These are phyloP conservation scores for Microtus oregoni DNA, from an alignment of 2,113 vertebrate genomes.

Conservation along the genomic window DNA sequence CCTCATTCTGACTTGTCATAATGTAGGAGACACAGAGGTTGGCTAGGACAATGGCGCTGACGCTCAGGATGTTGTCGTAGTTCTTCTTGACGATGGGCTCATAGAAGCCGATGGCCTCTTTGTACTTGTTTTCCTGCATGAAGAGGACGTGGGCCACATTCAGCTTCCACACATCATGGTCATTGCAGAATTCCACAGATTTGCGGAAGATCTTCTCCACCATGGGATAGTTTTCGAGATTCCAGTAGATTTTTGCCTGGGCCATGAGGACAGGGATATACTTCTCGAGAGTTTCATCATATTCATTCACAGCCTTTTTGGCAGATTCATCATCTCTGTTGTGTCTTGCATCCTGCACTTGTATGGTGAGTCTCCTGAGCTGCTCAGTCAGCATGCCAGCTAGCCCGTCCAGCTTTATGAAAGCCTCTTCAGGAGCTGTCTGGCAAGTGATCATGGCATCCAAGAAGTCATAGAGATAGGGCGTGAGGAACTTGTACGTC, in stretches of 20 bases:
- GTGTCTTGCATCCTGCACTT: no score
- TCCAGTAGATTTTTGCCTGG: slow-evolving; percentile 98
- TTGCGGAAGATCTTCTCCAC: slow-evolving; percentile 98
- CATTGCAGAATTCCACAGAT: slow-evolving; percentile 95
- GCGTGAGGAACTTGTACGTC: slow-evolving; percentile 95
- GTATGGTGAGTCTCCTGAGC: no score
- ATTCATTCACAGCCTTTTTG: slow-evolving; percentile 86
- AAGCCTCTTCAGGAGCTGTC: no score
- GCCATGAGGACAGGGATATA: slow-evolving; percentile 96
- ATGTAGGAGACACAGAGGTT: slow-evolving; percentile 98
- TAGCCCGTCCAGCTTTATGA: no score
- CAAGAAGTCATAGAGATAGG: slow-evolving; percentile 96
- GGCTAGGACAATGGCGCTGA: slow-evolving; percentile 96
- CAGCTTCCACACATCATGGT: slow-evolving; percentile 96
- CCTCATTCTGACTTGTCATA: slow-evolving; percentile 97
- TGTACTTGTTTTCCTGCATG: slow-evolving; percentile 98
- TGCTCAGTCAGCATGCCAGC: no score
- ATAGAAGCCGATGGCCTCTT: slow-evolving; percentile 96
- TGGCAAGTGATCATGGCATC: no score
- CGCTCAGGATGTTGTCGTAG: slow-evolving; percentile 93
- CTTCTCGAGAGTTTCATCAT: slow-evolving; percentile 93
- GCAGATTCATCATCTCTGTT: no score
- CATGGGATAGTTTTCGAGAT: slow-evolving; percentile 95
- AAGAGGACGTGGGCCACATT: slow-evolving; percentile 98
- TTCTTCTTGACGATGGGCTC: slow-evolving; percentile 98